phyloP scores from a whole-genome alignment of 2,797 vertebrate genomes.

The Kryptopterus vitreolus region DNA sequence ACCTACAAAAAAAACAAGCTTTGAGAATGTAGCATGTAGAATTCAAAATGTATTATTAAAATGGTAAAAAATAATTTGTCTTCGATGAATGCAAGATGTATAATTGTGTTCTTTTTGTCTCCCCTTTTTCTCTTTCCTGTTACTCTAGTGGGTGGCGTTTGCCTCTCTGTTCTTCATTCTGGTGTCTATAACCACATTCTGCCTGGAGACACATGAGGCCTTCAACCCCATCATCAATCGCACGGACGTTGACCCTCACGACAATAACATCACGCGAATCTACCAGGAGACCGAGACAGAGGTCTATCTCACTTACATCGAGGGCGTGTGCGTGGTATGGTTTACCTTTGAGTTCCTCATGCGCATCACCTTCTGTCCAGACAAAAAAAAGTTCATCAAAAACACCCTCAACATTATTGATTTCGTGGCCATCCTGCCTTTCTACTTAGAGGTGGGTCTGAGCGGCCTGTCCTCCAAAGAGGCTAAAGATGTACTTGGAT shows the following conservation, averaged over 20 bases:
- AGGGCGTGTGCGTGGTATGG: constrained; percentile 90
- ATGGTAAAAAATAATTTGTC: neutral
- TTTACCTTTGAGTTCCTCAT: constrained; percentile 91
- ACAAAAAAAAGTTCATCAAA: constrained; percentile 88
- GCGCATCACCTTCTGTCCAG: constrained; percentile 86
- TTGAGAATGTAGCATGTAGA: too few relatives aligned
- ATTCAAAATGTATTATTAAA: too few relatives aligned
- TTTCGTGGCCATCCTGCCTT: constrained; percentile 90
- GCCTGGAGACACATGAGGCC: constrained; percentile 87
- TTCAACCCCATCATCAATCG: constrained; percentile 88
- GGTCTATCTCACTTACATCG: constrained; percentile 87
- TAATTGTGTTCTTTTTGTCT: constrained; percentile 19
- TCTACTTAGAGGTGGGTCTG: constrained; percentile 89
- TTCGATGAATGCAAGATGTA: neutral
- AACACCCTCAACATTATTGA: constrained; percentile 91
- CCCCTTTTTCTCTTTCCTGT: neutral
- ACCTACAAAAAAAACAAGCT: too few relatives aligned
- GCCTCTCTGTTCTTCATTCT: constrained; percentile 91
- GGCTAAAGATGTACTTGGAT: constrained; percentile 89
- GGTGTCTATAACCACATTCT: constrained; percentile 91
- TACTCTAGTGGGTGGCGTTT: constrained; percentile 84
- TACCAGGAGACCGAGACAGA: constrained; percentile 85
- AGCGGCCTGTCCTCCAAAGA: constrained; percentile 87
- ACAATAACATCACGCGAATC: constrained; percentile 80
- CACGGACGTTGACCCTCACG: constrained; percentile 78